Evolutionary conservation across 2,113 vertebrate genomes (phyloP).

Genomic region (Labrus mixtus): DNA sequence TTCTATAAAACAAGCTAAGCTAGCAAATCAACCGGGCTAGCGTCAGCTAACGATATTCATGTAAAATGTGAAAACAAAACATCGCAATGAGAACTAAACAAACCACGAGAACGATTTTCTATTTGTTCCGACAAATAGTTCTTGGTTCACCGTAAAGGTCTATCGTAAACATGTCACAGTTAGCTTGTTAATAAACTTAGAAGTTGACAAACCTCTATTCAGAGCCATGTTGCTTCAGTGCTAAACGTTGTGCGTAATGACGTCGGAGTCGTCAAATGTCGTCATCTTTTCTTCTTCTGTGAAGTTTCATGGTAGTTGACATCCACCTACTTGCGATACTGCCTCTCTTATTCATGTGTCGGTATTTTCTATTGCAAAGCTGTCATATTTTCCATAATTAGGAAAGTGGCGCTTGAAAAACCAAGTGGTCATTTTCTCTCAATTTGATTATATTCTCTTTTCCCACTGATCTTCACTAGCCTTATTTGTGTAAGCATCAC

Average conservation of each 20-base stretch:
- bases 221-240: constrained; percentile 76
- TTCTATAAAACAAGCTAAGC: constrained; percentile 46
- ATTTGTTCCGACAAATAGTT: fast-evolving
- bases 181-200: neutral
- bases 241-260: constrained; percentile 68
- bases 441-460: no score
- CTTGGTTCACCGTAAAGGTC: fast-evolving
- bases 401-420: no score
- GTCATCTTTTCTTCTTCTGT: constrained; percentile 11
- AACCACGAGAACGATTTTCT: fast-evolving
- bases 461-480: no score
- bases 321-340: neutral
- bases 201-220: constrained; percentile 78
- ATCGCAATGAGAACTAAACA: neutral
- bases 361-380: no score
- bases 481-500: no score
- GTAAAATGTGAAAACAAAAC: neutral
- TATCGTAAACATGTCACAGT: neutral
- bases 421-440: no score
- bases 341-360: neutral
- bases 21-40: constrained; percentile 43
- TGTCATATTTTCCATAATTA: no score
- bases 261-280: neutral
- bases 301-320: neutral
- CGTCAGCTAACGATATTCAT: constrained; percentile 26